phyloP scores from a whole-genome alignment of 2,113 vertebrate species.

The Cheirogaleus medius region DNA sequence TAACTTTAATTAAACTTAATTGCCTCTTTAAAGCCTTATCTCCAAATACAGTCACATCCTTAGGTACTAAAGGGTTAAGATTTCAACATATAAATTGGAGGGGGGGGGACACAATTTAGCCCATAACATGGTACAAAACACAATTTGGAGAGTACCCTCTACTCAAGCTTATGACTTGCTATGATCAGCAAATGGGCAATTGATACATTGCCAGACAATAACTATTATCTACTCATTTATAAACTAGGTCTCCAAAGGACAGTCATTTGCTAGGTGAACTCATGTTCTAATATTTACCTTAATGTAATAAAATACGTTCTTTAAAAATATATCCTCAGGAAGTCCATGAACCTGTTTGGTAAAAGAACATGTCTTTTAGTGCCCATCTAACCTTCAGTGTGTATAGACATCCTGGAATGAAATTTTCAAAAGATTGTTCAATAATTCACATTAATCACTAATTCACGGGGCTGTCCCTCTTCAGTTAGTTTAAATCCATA shows the following conservation, averaged over 20 bases:
- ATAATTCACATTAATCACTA: constrained; percentile 67
- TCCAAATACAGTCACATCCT: not conserved
- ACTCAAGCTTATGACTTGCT: not conserved
- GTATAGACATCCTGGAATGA: constrained; percentile 45
- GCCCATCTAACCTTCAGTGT: not conserved
- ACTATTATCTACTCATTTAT: not conserved
- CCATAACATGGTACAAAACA: not conserved
- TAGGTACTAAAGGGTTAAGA: not conserved
- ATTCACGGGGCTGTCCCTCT: constrained; percentile 9
- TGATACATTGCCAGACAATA: not conserved
- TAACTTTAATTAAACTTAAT: not conserved
- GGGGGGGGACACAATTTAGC: not conserved
- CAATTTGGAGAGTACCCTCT: not conserved
- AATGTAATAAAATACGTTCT: constrained; percentile 22
- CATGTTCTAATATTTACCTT: not conserved
- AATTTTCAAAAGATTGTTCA: constrained; percentile 62
- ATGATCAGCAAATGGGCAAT: not conserved
- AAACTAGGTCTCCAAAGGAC: not conserved
- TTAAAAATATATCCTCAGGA: not conserved
- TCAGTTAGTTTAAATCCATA: constrained; percentile 48
- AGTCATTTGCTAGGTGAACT: not conserved
- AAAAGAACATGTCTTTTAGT: constrained; percentile 1
- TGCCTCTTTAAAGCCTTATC: not conserved
- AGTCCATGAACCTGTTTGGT: not conserved
- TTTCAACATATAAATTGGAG: not conserved